These are phyloP conservation scores for Magallana gigas DNA, from an alignment of 1,140 invertebrate species.

Conservation along the genomic window DNA sequence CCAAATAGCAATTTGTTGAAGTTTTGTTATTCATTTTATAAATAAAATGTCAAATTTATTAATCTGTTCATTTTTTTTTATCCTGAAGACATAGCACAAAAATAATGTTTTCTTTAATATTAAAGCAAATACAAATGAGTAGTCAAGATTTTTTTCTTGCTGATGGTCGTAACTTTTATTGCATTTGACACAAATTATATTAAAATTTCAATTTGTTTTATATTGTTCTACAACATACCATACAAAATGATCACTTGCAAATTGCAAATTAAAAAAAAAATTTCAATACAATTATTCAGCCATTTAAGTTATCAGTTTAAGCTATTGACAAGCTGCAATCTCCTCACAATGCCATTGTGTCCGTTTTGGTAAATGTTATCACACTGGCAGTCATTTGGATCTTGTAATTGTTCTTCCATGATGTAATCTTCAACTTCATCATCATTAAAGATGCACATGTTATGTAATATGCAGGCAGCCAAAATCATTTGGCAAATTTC, in stretches of 20 bases:
- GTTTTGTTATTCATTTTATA: background rate
- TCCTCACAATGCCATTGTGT: conserved; percentile 48
- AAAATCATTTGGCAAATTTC: conserved; percentile 43
- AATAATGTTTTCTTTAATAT: background rate
- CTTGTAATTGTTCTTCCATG: conserved; percentile 13
- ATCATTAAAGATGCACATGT: conserved; percentile 43
- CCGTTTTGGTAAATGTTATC: conserved; percentile 52
- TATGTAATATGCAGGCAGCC: conserved; percentile 47
- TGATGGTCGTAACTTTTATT: background rate
- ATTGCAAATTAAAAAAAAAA: background rate
- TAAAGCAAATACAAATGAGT: background rate
- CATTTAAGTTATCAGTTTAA: background rate
- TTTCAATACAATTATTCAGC: background rate
- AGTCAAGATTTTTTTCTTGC: background rate
- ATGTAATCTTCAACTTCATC: conserved; percentile 45
- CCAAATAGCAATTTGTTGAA: background rate
- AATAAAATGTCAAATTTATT: background rate
- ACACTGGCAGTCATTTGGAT: conserved; percentile 45
- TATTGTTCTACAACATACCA: background rate
- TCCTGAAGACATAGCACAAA: background rate
- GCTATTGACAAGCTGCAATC: conserved; percentile 48
- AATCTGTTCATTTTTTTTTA: background rate
- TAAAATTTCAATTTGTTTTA: conserved; percentile 5
- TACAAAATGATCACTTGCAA: conserved; percentile 1
- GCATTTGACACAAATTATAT: background rate